These are phyloP conservation scores for Neolamprologus falcicula DNA, from an alignment of 2,113 vertebrate species.

Conservation along the genomic window DNA sequence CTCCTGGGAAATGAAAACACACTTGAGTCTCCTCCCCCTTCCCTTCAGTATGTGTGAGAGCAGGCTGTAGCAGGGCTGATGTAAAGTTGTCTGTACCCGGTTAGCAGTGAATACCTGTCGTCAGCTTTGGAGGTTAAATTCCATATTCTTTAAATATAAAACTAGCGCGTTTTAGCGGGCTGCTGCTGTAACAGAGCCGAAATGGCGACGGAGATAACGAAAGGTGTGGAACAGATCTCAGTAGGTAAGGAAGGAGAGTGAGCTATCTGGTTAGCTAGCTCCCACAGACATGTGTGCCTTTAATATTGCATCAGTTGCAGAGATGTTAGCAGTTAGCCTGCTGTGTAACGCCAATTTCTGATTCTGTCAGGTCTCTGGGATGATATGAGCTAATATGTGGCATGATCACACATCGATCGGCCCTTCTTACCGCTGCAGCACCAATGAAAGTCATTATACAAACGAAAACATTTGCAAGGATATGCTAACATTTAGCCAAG, in stretches of 20 bases:
- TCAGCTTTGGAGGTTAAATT: rapidly evolving
- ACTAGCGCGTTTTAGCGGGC: rapidly evolving
- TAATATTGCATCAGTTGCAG: conserved; percentile 36
- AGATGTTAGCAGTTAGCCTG: not conserved
- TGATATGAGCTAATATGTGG: not conserved
- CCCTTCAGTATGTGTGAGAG: too few species aligned
- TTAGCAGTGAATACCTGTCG: rapidly evolving
- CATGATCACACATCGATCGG: not conserved
- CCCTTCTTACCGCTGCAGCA: not conserved
- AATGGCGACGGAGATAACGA: conserved; percentile 55
- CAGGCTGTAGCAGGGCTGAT: not conserved
- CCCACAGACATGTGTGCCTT: not conserved
- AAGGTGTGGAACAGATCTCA: conserved; percentile 44
- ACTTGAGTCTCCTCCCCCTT: rapidly evolving
- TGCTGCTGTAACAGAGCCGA: not conserved
- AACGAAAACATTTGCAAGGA: not conserved
- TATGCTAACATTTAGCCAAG: not conserved
- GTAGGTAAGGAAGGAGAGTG: conserved; percentile 54
- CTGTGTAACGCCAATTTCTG: not conserved
- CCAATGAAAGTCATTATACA: not conserved
- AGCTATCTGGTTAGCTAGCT: not conserved
- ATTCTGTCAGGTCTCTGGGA: not conserved
- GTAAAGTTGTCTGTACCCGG: not conserved
- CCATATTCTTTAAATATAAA: rapidly evolving
- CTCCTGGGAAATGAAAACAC: not conserved